Base-by-base conservation (phyloP, 2,113 vertebrate genomes). In the Eudyptes chrysolophus region DNA sequence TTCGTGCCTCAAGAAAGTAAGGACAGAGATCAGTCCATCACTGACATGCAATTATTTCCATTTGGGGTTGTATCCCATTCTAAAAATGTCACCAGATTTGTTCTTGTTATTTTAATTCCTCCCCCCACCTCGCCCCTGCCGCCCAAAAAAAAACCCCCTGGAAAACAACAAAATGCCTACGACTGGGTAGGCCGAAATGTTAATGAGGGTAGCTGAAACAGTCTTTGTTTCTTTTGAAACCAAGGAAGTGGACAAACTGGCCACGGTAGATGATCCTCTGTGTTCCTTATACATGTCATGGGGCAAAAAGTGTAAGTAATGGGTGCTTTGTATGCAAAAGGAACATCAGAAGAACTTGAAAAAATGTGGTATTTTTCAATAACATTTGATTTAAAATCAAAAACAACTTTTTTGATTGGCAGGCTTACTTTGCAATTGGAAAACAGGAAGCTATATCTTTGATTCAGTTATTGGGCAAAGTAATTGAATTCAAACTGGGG, bases 1-100 rank as follows among this genome's bases (percentile, higher is more conserved):
- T 55, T 87, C 29, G 12, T 95, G 66, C 49, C 54, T 87, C 21
- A 36, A 32, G 49, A 75, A 94, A 92, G 30, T 15, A 72, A 87
- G 42, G 89, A 38, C 54, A 76, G 58, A 85, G 66, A 84, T 75
- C 48, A 55, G 74, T 68, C 27, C 8, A 14, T 87, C 49, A 46
- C 0, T 76, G 77, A 65, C 12, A 6, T 27, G 8, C 79, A 76
- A 64, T 66, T 87, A 32, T 68, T 95, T 93, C 48, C 7, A 15
- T 66, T 92, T 72, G 80, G 11, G 5, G 29, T 75, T 78, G 13
- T 77, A 66, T 62, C 11, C 32, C 20, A 8, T 46, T 85, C 20
- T 80, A 46, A 76, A 77, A 64, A 22, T 13, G 34, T 84, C 32
- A 52, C 48, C 9, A 44, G n/a, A 49, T 89, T 68, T 80, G 24